Base-by-base conservation (phyloP, 2,113 vertebrate species). In the Craseonycteris thonglongyai region DNA sequence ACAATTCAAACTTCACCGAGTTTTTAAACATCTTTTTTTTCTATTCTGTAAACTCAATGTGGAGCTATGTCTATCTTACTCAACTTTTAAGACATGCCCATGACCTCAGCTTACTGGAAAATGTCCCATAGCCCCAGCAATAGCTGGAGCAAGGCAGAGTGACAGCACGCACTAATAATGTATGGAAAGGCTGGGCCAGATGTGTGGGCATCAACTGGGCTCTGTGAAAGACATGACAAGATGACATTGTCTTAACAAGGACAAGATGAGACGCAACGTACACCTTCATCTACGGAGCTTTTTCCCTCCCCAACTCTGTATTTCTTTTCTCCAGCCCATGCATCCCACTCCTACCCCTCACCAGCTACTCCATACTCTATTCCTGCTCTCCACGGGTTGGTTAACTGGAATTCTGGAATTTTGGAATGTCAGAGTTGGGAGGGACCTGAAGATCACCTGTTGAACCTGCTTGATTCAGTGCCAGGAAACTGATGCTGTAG, bases 401-500 rank as follows among this genome's bases (percentile, higher is more conserved):
- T 63, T 65, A 49, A 54, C 21, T 3, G 58, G 88, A 91, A 86
- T 63, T 38, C 74, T 90, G 56, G 74, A 63, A 42, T 42, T 90
- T 13, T 14, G 47, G 56, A 47, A 66, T 40, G 61, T 47, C 68
- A 90, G 85, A 56, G 35, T 16, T 79, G n/a, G 33, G 68, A 96
- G 42, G n/a, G 33, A 58, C 3, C 15, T 72, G 40, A 38, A 59
- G 26, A 72, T 85, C 33, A 86, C 30, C 42, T 69, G n/a, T n/a
- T 40, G 66, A 94, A 87, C 7, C 63, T 16, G 4, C 58, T 38
- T 95, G 91, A 81, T 26, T 97, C 84, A 65, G n/a, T n/a, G 24
- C 35, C 79, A 88, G 82, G 45, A 80, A 84, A 30, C 14, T 56
- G 51, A 91, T 76, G 35, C 38, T 66, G 30, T 66, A 76, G 63